A percentile compares a stretch with the other conserved stretches of the same genome.
Conservation (phyloP, 2,888 invertebrate genomes). For the Atethmia centrago region DNA sequence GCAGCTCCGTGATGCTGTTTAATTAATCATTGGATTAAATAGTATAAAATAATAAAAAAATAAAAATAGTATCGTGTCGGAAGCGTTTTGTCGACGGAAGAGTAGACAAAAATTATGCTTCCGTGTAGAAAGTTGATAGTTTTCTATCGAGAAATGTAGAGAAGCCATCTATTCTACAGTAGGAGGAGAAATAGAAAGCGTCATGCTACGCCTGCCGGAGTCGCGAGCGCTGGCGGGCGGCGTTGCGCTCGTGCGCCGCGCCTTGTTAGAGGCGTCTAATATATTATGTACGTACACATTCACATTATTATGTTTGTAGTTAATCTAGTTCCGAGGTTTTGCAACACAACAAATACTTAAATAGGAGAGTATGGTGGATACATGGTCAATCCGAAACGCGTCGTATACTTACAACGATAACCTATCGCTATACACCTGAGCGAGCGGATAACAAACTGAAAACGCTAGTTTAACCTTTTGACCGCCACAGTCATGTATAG, state of each 20-base stretch:
- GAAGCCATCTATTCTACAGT: too few species aligned
- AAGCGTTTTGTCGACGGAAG: too few species aligned
- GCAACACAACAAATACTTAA: constrained; percentile 42
- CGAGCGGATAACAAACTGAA: constrained; percentile 85
- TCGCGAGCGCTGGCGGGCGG: not conserved
- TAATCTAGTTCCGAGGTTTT: constrained; percentile 27
- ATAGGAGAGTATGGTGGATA: constrained; percentile 42
- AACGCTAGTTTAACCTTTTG: constrained; percentile 76
- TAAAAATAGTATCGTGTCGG: too few species aligned
- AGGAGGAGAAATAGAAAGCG: too few species aligned
- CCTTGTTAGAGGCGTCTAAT: constrained; percentile 31
- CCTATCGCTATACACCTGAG: constrained; percentile 87
- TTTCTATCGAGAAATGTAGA: too few species aligned
- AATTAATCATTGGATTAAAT: too few species aligned
- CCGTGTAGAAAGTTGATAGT: too few species aligned
- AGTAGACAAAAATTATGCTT: too few species aligned
- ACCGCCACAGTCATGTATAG: too few species aligned
- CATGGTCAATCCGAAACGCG: constrained; percentile 70
- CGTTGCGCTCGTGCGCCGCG: not conserved
- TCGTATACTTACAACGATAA: constrained; percentile 83
- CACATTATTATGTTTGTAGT: constrained; percentile 23
- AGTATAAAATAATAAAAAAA: not conserved
- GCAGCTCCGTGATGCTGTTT: not conserved
- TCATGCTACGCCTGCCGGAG: too few species aligned
- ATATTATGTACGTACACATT: constrained; percentile 40